Conservation (phyloP, 2,113 vertebrate genomes). For the Sorex araneus region DNA sequence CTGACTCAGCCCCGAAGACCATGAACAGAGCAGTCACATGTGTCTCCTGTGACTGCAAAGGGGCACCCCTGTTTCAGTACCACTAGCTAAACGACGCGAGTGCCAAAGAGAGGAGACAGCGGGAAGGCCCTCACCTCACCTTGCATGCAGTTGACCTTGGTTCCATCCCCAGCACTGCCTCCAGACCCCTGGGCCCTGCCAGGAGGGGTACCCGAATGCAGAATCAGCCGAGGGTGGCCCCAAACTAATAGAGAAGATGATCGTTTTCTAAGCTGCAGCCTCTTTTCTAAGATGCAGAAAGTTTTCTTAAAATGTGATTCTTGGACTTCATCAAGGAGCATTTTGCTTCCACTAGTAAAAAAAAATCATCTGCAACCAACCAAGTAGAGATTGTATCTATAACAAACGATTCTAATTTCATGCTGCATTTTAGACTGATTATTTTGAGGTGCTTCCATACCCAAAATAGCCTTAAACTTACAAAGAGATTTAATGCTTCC, state of each 20-base stretch:
- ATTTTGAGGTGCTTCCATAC: too few relatives aligned
- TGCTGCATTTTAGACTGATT: slow-evolving; percentile 1
- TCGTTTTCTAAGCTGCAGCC: neutral
- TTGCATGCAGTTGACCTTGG: too few relatives aligned
- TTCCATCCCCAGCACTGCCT: too few relatives aligned
- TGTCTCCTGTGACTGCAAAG: neutral
- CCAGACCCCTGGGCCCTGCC: too few relatives aligned
- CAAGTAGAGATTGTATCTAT: neutral
- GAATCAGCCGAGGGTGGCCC: too few relatives aligned
- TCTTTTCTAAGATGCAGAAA: neutral
- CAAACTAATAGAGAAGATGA: neutral
- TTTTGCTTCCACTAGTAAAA: neutral
- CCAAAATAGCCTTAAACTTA: too few relatives aligned
- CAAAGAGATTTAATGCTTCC: too few relatives aligned
- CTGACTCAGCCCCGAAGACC: too few relatives aligned
- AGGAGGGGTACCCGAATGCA: too few relatives aligned
- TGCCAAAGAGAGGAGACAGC: neutral
- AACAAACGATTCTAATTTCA: neutral
- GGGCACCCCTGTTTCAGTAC: neutral
- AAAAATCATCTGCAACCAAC: neutral
- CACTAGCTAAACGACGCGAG: neutral
- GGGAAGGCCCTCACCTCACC: too few relatives aligned
- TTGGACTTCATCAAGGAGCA: slow-evolving; percentile 16
- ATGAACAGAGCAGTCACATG: too few relatives aligned
- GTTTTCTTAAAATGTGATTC: neutral